Percentiles rank a stretch among this genome's conserved stretches.
These are phyloP conservation scores for Drosophila equinoxialis DNA, from an alignment of 1,140 invertebrate genomes.

Conservation along the genomic window DNA sequence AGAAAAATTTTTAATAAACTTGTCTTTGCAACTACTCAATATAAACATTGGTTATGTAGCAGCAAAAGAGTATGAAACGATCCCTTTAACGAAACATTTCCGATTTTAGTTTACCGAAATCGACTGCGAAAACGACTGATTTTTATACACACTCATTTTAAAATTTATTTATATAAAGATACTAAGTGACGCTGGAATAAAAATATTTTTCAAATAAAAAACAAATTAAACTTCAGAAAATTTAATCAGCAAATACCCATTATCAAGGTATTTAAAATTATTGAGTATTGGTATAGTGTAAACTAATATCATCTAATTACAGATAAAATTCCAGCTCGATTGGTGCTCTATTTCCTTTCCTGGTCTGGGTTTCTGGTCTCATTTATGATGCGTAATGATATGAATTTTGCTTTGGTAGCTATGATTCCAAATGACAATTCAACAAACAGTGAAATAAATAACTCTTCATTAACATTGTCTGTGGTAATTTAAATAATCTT, in stretches of 20 bases:
- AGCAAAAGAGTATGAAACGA: too few relatives aligned
- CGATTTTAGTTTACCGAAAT: too few relatives aligned
- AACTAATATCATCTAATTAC: constrained; percentile 37
- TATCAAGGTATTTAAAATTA: background rate
- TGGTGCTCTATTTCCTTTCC: constrained; percentile 88
- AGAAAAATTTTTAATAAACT: too few relatives aligned
- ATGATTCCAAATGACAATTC: constrained; percentile 83
- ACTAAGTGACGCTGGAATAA: too few relatives aligned
- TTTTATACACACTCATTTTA: too few relatives aligned
- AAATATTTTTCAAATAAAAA: too few relatives aligned
- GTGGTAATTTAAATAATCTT: constrained; percentile 44
- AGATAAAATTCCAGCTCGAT: constrained; percentile 85
- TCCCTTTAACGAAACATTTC: too few relatives aligned
- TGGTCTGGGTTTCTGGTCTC: constrained; percentile 89
- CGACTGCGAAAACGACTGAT: too few relatives aligned
- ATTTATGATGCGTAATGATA: constrained; percentile 91
- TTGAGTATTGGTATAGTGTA: background rate
- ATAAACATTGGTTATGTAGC: too few relatives aligned
- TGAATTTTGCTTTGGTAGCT: constrained; percentile 88
- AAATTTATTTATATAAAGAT: too few relatives aligned
- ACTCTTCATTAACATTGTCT: constrained; percentile 30
- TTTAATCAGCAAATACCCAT: background rate
- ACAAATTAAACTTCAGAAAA: too few relatives aligned
- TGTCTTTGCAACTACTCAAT: too few relatives aligned
- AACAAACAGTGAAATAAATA: constrained; percentile 33